Evolutionary conservation across 2,888 invertebrate genomes (phyloP).

Genomic region (Watsonalla cultraria): DNA sequence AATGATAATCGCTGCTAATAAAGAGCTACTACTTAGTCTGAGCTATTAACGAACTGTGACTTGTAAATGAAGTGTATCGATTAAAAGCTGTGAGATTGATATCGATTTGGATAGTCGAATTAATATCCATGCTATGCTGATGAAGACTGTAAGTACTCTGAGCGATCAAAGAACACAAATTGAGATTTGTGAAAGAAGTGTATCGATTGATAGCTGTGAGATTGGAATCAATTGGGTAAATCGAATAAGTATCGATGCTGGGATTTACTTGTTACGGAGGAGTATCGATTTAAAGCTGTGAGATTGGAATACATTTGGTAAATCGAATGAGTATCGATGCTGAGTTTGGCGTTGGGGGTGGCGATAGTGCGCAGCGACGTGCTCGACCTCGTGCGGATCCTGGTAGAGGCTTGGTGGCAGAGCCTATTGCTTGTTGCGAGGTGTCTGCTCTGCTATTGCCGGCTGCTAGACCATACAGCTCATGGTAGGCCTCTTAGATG

Average conservation of each 20-base stretch:
- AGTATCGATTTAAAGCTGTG: conserved; percentile 5
- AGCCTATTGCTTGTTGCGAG: conserved; percentile 67
- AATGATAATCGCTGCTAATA: too few relatives aligned
- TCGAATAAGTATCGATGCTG: neutral
- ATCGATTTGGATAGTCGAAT: too few relatives aligned
- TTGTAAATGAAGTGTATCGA: too few relatives aligned
- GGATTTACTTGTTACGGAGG: neutral
- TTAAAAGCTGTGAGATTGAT: too few relatives aligned
- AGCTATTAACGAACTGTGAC: too few relatives aligned
- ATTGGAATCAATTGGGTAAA: neutral
- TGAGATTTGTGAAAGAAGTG: too few relatives aligned
- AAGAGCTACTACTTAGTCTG: too few relatives aligned
- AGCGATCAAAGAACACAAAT: too few relatives aligned
- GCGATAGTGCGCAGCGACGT: conserved; percentile 61
- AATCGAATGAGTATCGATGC: conserved; percentile 24
- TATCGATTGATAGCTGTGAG: neutral
- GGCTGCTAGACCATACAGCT: conserved; percentile 51
- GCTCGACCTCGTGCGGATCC: conserved; percentile 52
- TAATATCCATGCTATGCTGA: too few relatives aligned
- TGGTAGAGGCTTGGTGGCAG: conserved; percentile 76
- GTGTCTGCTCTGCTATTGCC: conserved; percentile 59
- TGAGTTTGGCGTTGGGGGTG: conserved; percentile 46
- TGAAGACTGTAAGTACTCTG: too few relatives aligned
- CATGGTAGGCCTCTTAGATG: conserved; percentile 33
- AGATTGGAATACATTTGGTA: conserved; percentile 8